These are phyloP conservation scores for Talpa occidentalis DNA, from an alignment of 2,113 vertebrate species.

Conservation along the genomic window DNA sequence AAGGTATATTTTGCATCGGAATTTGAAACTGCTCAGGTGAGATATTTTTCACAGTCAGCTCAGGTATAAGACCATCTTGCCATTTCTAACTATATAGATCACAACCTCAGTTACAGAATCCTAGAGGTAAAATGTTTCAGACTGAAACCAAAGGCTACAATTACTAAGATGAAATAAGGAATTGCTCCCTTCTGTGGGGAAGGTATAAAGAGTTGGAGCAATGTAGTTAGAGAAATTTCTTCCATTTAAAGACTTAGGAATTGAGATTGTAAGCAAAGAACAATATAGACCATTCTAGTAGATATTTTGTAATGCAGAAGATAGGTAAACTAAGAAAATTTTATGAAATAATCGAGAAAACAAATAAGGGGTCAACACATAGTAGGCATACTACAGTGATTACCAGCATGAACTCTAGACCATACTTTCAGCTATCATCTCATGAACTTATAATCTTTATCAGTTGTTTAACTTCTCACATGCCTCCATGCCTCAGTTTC, in stretches of 20 bases:
- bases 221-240: neutral
- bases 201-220: neutral
- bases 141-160: neutral
- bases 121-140: neutral
- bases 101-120: neutral
- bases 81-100: neutral
- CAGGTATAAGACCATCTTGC: neutral
- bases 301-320: neutral
- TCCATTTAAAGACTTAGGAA: neutral
- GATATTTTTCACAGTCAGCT: neutral
- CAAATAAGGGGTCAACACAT: neutral
- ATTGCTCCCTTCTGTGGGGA: neutral
- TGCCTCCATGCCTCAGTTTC: neutral
- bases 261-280: neutral
- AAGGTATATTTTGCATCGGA: neutral
- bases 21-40: neutral
- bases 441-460: neutral
- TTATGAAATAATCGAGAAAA: neutral
- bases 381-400: neutral
- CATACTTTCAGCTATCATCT: neutral
- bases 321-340: neutral
- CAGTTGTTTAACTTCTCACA: neutral
- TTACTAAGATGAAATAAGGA: neutral
- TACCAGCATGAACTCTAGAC: conserved; percentile 6
- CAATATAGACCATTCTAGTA: neutral